Evolutionary conservation across 2,797 vertebrate genomes (phyloP), one percentile per base, ranked within the genome.

Genomic region (Acanthiza pusilla): DNA sequence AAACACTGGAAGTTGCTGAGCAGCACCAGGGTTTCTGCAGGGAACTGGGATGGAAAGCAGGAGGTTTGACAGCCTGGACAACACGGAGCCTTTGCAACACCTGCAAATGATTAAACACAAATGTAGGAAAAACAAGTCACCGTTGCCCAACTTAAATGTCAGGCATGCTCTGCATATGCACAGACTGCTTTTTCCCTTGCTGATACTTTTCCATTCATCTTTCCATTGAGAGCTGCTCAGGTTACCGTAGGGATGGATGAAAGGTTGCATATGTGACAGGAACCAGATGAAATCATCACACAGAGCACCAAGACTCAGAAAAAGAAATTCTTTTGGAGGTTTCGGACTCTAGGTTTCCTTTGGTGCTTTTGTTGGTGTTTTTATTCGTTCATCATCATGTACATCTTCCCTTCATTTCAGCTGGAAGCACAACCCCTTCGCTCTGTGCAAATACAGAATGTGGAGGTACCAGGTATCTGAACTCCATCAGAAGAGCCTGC

Each of bases 81-180:
- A n/a, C 27, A 27, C 2, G 8, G 38, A 90, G 48, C 51, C 50
- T 91, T 54, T 77, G 73, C 65, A 93, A 73, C 15, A 53, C 65
- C 86, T 88, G 83, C 36, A 85, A 88, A 70, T 88, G 54, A 85
- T 85, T 90, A 89, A 88, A 61, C 32, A 53, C n/a, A 90, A 72
- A 55, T 17, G 23, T 38, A 55, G 19, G 42, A 73, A 45, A 82
- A 89, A 65, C 34, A 66, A 85, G 55, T 40, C 50, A 40, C 40
- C 0, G 1, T 66, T 68, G 82, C 63, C 51, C 55, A 50, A 1
- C 51, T 82, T 47, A 82, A 72, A 86, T 78, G 62, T 87, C 78
- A 91, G 18, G 47, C 66, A 29, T 50, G 50, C 34, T 84, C 62
- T 78, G 45, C 11, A 0, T 73, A 36, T 0, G 3, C 57, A 83